These are phyloP conservation scores for Drosophila athabasca DNA, from an alignment of 1,140 invertebrate genomes.

Conservation along the genomic window DNA sequence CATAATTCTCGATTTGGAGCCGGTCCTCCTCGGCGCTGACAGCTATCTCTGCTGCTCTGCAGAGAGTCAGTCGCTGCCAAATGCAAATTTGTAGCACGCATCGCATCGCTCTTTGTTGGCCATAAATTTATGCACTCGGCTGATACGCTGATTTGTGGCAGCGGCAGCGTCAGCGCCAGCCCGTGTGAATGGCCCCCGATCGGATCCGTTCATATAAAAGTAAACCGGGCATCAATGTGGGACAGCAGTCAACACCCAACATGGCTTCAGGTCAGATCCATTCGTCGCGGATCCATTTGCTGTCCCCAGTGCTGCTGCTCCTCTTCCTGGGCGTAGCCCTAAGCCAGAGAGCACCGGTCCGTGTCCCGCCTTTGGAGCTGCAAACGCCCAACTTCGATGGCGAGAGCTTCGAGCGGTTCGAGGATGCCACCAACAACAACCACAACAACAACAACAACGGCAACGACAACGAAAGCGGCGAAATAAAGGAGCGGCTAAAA, in stretches of 20 bases:
- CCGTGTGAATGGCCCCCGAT: slow-evolving; percentile 25
- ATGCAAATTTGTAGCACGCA: slow-evolving; percentile 44
- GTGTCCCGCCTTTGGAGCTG: slow-evolving; percentile 17
- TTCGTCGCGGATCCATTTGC: background rate
- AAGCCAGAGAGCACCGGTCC: slow-evolving; percentile 8
- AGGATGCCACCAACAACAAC: background rate
- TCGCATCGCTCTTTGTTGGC: slow-evolving; percentile 27
- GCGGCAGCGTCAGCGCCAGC: slow-evolving; percentile 2
- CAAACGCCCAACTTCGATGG: slow-evolving; percentile 38
- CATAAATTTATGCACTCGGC: slow-evolving; percentile 51
- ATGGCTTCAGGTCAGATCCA: slow-evolving; percentile 28
- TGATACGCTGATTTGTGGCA: slow-evolving; percentile 17
- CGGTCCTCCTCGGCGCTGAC: slow-evolving; percentile 1
- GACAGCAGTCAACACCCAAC: slow-evolving; percentile 28
- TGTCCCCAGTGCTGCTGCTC: slow-evolving; percentile 25
- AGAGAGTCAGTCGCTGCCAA: slow-evolving; percentile 16
- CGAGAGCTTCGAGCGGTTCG: slow-evolving; percentile 46
- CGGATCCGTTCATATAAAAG: slow-evolving; percentile 26
- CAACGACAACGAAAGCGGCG: slow-evolving; percentile 17
- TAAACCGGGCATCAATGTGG: background rate
- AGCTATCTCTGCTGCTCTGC: slow-evolving; percentile 12
- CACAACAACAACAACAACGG: background rate
- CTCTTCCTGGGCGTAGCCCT: background rate
- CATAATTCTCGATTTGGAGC: background rate
- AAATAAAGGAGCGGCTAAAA: slow-evolving; percentile 46